These are phyloP conservation scores for Candoia aspera DNA, from an alignment of 2,113 vertebrate genomes.

Conservation along the genomic window DNA sequence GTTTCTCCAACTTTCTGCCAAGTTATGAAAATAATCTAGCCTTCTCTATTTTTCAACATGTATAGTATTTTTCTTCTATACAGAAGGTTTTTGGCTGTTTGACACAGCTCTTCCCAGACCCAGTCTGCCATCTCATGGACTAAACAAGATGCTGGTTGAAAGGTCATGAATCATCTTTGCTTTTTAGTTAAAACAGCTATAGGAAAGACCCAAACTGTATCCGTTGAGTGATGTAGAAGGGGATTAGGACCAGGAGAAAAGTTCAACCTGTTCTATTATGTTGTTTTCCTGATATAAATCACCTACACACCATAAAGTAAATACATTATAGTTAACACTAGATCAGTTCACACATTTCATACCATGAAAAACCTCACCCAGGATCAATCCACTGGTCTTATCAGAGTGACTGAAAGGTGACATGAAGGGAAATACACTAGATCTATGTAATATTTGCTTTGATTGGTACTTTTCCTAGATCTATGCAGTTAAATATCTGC, in stretches of 20 bases:
- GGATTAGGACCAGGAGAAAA: neutral
- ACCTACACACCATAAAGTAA: neutral
- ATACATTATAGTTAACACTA: no score
- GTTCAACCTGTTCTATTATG: neutral
- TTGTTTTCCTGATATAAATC: neutral
- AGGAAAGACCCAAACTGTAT: neutral
- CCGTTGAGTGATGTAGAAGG: neutral
- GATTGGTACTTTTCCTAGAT: neutral
- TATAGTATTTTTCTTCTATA: neutral
- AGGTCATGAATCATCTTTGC: neutral
- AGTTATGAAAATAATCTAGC: neutral
- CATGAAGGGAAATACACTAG: neutral
- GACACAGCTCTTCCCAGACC: neutral
- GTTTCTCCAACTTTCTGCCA: neutral
- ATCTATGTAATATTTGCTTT: no score
- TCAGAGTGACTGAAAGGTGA: neutral
- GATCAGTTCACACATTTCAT: neutral
- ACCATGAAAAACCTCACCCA: neutral
- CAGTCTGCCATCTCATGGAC: neutral
- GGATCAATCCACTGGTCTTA: neutral
- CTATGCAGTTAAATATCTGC: neutral
- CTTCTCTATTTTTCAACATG: neutral
- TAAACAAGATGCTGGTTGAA: neutral
- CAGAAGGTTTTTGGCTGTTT: neutral
- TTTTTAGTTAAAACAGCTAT: neutral